Conservation (phyloP, 2,113 vertebrate genomes). For the Siphamia tubifer region DNA sequence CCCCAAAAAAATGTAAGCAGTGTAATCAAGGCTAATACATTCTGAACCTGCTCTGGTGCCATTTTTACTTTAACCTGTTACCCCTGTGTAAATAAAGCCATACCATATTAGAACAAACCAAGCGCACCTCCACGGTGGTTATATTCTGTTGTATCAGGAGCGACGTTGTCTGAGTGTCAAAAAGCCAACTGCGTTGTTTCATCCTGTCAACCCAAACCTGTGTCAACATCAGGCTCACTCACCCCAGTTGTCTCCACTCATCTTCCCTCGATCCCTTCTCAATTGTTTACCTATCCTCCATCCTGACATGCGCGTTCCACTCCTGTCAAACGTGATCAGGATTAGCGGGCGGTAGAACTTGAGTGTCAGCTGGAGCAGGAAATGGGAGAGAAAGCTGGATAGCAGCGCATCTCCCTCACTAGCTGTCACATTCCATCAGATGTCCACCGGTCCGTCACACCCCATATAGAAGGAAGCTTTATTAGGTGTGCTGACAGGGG, state of each 20-base stretch:
- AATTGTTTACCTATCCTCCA: slow-evolving; percentile 57
- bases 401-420: slow-evolving; percentile 51
- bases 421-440: slow-evolving; percentile 68
- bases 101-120: neutral
- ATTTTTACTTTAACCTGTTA: no score
- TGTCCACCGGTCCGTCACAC: slow-evolving; percentile 32
- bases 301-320: slow-evolving; percentile 54
- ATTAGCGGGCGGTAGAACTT: slow-evolving; percentile 41
- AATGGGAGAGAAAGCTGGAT: slow-evolving; percentile 59
- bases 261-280: slow-evolving; percentile 22
- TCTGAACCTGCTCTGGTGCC: no score
- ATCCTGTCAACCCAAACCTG: slow-evolving; percentile 47
- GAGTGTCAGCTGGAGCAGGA: slow-evolving; percentile 64
- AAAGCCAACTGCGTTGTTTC: slow-evolving; percentile 50
- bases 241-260: slow-evolving; percentile 58
- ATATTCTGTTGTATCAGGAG: neutral
- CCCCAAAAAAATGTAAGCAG: no score
- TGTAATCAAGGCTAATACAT: no score
- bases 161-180: slow-evolving; percentile 42
- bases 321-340: slow-evolving; percentile 73
- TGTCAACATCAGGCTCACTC: slow-evolving; percentile 59
- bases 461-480: slow-evolving; percentile 64
- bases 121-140: neutral
- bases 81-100: neutral
- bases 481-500: slow-evolving; percentile 43